Evolutionary conservation across 2,113 vertebrate species (phyloP), one percentile per base, ranked within the genome.

Genomic region (Xenopus borealis): DNA sequence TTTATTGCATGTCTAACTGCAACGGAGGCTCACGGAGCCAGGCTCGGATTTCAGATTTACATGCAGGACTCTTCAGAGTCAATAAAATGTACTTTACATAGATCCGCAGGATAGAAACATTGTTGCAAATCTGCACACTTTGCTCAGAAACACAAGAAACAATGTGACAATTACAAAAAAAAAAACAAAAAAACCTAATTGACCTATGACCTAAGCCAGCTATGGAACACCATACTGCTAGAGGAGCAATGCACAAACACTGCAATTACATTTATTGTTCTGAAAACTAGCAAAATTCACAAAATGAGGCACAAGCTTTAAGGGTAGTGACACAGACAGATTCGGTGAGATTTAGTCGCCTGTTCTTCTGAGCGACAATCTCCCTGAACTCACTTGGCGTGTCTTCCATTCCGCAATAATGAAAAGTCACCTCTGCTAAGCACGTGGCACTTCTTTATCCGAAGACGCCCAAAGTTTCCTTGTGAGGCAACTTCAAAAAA

Each of bases 31-130:
- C 81, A 68, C 61, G 82, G 86, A 89, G 85, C 84, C 80, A 86
- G 88, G 86, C 87, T 89, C 85, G 83, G 86, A 83, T 86, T 85
- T 82, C 83, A 91, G 86, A 89, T 83, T 89, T 86, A 86, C 85
- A 90, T 81, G 86, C 84, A 89, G 86, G 83, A 84, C 84, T 88
- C 85, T 81, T 81, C 84, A 86, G 85, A 86, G 87, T 87, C 88
- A 86, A 78, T 70, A 70, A 69, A 40, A 66, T 85, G 53, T 79
- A 89, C 79, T 19, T 30, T 80, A 82, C n/a, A n/a, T 81, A 88
- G 81, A 84, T 81, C 81, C 86, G 85, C 81, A 84, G 79, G 82
- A 83, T 80, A 77, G 83, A 79, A 86, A 30, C 81, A 86, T 79
- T 85, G 79, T 80, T 88, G 85, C 86, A 89, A 88, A 86, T 89